Percentiles rank a stretch among this genome's conserved stretches.
Evolutionary conservation across 2,888 invertebrate species (phyloP).

Genomic region (Protophormia terraenovae): DNA sequence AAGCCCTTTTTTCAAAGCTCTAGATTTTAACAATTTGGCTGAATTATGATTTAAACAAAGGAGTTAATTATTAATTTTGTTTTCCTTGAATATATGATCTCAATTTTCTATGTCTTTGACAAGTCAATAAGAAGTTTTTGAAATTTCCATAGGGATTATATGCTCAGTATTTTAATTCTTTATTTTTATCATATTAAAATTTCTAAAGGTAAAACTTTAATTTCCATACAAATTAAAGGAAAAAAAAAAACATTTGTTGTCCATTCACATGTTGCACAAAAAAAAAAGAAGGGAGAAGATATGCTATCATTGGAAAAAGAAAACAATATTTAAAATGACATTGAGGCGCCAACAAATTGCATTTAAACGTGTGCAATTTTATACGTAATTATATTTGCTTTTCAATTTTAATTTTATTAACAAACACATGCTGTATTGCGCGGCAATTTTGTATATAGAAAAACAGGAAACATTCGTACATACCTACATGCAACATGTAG

Average conservation of each 20-base stretch:
- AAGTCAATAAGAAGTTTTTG: too few relatives aligned
- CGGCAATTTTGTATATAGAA: constrained; percentile 1
- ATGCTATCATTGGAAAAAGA: neutral
- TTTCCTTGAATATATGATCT: too few relatives aligned
- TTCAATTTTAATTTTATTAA: constrained; percentile 62
- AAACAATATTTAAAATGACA: constrained; percentile 36
- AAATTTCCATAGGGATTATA: too few relatives aligned
- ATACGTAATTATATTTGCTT: constrained; percentile 60
- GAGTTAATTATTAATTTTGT: too few relatives aligned
- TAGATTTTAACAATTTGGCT: too few relatives aligned
- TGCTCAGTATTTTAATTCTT: too few relatives aligned
- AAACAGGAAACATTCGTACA: too few relatives aligned
- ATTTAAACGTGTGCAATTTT: constrained; percentile 58
- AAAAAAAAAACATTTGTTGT: neutral
- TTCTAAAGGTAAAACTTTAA: too few relatives aligned
- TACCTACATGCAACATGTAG: neutral
- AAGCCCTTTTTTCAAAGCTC: too few relatives aligned
- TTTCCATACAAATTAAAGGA: neutral
- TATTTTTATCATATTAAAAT: too few relatives aligned
- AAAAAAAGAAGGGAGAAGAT: neutral
- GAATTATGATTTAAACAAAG: too few relatives aligned
- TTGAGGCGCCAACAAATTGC: constrained; percentile 65
- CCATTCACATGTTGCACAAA: neutral
- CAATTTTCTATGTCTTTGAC: too few relatives aligned
- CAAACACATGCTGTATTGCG: constrained; percentile 56